phyloP scores from a whole-genome alignment of 1,140 invertebrate genomes.

The Rhyacophila brunnea region DNA sequence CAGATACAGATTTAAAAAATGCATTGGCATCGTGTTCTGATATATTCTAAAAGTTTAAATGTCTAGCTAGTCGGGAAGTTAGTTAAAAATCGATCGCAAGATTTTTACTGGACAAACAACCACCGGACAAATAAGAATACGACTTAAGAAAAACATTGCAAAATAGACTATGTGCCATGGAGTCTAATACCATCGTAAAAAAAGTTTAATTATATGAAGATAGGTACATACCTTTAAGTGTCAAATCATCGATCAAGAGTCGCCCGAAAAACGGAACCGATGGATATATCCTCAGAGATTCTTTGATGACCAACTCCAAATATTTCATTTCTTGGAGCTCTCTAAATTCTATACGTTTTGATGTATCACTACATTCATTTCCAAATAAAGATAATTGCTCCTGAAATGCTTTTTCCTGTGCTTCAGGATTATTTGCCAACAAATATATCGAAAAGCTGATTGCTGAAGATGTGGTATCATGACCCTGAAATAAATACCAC shows the following conservation, averaged over 20 bases:
- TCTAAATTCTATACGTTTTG: constrained; percentile 50
- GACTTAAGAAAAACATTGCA: no score
- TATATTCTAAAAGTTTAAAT: no score
- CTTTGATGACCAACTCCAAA: constrained; percentile 63
- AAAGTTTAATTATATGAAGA: no score
- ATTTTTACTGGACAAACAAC: no score
- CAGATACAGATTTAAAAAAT: no score
- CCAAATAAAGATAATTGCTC: constrained; percentile 48
- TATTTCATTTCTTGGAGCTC: constrained; percentile 60
- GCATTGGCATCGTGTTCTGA: no score
- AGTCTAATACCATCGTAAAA: no score
- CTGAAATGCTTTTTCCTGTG: constrained; percentile 45
- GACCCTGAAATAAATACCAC: constrained; percentile 57
- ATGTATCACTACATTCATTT: constrained; percentile 41
- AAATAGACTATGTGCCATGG: no score
- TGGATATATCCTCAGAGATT: constrained; percentile 61
- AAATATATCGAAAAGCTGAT: constrained; percentile 50
- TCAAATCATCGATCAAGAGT: constrained; percentile 53
- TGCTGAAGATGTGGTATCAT: constrained; percentile 66
- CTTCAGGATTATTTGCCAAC: constrained; percentile 46
- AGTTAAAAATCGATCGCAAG: no score
- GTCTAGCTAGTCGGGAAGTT: no score
- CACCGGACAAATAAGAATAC: no score
- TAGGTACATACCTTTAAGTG: constrained; percentile 20
- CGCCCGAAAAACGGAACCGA: constrained; percentile 64